Evolutionary conservation across 2,888 invertebrate genomes (phyloP), one percentile per base, ranked within the genome.

Genomic region (Rhopalosiphum nymphaeae): DNA sequence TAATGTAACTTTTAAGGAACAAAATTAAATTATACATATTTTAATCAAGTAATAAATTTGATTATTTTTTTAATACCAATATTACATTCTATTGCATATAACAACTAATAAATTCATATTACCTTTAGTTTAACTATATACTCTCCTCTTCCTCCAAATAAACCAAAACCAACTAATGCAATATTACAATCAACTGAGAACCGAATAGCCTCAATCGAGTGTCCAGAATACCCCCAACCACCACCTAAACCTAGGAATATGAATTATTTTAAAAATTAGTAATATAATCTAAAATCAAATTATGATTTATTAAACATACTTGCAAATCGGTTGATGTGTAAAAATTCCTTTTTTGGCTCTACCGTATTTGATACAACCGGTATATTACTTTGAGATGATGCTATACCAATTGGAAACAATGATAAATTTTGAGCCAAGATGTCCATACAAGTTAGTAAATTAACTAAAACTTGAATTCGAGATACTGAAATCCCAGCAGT

Each of bases 191-290:
- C 99, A 91, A 98, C 97, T 97, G 98, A 98, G 96, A 99, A 99
- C 90, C 99, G 97, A 95, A 99, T 98, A 0, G 99, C 99, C 96
- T 99, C 99, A 49, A 99, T 97, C 5, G 99, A 99, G 95, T 99
- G 99, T 0, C 98, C 99, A 0, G 99, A 98, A 96, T 99, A 99
- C 3, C 99, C 99, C 99, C 99, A 99, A 11, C 99, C 99, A 53
- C 99, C 99, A 4, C 99, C 99, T 95, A 98, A 98, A 96, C 96
- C 97, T 97, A 95, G 10, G 95, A 95, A 95, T 91, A 90, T 87
- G 56, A 36, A 26, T 87, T 42, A 94, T 44, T 29, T 36, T 42
- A 25, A 86, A 29, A 25, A n/a, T 26, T 13, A 42, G 91, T 53
- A 84, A 11, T 53, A 67, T 29, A 57, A 53, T 57, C 49, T 53